phyloP scores from a whole-genome alignment of 2,888 invertebrate species.

The Neuroscelio doddi region DNA sequence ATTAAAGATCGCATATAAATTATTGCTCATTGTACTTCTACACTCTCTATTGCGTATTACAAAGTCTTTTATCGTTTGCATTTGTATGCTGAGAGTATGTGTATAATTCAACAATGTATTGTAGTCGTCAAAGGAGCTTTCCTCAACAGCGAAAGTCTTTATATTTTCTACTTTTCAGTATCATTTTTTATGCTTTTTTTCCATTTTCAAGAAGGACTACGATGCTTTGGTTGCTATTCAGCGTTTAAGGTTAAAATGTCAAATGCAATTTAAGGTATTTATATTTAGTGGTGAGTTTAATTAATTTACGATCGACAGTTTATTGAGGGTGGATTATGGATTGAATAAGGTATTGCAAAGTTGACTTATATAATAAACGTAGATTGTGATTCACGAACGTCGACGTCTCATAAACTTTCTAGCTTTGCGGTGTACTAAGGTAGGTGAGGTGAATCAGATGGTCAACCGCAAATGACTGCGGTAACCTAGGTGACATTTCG shows the following conservation, averaged over 20 bases:
- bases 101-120: constrained; percentile 23
- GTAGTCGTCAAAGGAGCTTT: constrained; percentile 16
- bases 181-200: not conserved
- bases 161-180: constrained; percentile 12
- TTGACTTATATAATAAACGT: constrained; percentile 44
- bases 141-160: constrained; percentile 8
- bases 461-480: constrained; percentile 46
- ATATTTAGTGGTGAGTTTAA: too few species aligned
- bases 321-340: too few species aligned
- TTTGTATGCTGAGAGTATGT: constrained; percentile 11
- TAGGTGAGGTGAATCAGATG: constrained; percentile 45
- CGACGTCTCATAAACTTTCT: constrained; percentile 47
- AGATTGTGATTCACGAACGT: constrained; percentile 40
- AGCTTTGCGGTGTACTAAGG: constrained; percentile 44
- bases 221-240: too few species aligned
- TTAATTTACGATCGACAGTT: constrained; percentile 19
- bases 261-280: too few species aligned
- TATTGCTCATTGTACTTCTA: constrained; percentile 25
- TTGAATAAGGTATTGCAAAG: constrained; percentile 36
- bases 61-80: constrained; percentile 27
- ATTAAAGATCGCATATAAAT: constrained; percentile 20
- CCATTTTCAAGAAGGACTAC: too few species aligned
- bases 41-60: constrained; percentile 23
- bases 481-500: constrained; percentile 46
- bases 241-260: too few species aligned